Conservation (phyloP, 2,797 vertebrate genomes). For the Liasis olivaceus region DNA sequence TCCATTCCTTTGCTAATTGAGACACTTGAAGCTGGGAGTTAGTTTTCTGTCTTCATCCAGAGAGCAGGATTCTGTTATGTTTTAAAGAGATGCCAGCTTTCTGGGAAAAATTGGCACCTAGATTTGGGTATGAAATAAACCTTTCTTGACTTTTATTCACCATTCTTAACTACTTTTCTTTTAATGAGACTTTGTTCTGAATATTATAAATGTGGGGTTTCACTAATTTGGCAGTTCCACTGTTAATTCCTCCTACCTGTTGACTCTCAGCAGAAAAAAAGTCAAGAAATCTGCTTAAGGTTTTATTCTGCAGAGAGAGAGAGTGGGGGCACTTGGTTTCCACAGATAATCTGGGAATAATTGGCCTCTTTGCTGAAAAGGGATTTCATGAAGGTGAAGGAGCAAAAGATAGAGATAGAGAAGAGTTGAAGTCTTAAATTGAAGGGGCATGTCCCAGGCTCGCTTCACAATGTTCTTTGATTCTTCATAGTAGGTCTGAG, state of each 20-base stretch:
- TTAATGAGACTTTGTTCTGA: neutral
- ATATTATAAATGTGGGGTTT: neutral
- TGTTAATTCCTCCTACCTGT: neutral
- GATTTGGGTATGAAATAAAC: neutral
- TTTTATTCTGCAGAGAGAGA: neutral
- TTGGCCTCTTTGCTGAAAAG: neutral
- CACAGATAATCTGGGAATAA: neutral
- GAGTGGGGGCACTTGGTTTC: neutral
- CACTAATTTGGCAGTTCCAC: neutral
- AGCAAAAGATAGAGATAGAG: neutral
- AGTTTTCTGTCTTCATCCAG: neutral
- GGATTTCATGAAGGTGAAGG: neutral
- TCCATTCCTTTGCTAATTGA: neutral
- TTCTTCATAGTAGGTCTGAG: neutral
- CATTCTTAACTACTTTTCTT: neutral
- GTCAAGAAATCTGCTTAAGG: neutral
- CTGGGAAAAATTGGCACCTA: neutral
- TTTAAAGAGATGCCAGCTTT: neutral
- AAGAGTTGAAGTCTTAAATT: neutral
- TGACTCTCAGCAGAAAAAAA: neutral
- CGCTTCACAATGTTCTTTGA: neutral
- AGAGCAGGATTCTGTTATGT: neutral
- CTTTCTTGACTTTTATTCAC: neutral
- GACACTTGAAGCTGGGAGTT: neutral
- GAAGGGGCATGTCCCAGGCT: neutral